A percentile compares a stretch with the other conserved stretches of the same genome.
phyloP scores from a whole-genome alignment of 1,140 invertebrate species.

The Reticulitermes speratus region DNA sequence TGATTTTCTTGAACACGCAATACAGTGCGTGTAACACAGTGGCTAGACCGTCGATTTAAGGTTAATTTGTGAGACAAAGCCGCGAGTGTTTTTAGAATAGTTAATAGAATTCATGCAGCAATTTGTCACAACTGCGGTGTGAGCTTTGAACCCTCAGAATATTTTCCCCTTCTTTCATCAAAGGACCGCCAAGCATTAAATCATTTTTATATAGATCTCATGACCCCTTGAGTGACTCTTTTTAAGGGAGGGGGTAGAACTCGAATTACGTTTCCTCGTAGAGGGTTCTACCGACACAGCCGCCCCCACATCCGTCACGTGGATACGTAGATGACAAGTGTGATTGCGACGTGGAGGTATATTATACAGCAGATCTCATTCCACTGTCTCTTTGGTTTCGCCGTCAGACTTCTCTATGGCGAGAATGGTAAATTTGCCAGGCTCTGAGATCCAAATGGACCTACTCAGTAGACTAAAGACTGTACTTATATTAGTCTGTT shows the following conservation, averaged over 20 bases:
- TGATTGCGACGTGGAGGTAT: background rate
- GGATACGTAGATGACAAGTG: background rate
- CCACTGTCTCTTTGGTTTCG: background rate
- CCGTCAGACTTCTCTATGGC: background rate
- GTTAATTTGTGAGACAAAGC: too few species aligned
- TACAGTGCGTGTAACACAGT: too few species aligned
- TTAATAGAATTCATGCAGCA: background rate
- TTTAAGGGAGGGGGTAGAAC: too few species aligned
- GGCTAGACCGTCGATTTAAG: too few species aligned
- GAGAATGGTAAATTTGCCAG: background rate
- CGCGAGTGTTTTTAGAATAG: background rate
- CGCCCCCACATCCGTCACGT: slow-evolving; percentile 9
- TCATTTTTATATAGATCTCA: slow-evolving; percentile 13
- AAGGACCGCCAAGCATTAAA: background rate
- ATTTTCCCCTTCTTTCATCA: background rate
- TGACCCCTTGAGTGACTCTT: background rate
- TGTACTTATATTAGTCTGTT: too few species aligned
- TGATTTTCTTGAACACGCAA: too few species aligned
- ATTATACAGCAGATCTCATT: background rate
- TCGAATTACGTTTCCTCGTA: too few species aligned
- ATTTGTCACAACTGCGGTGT: background rate
- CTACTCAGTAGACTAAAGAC: too few species aligned
- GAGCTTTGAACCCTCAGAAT: background rate
- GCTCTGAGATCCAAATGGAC: background rate
- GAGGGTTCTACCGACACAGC: background rate